Conservation (phyloP, 2,888 invertebrate genomes). For the Drosophila incognita region DNA sequence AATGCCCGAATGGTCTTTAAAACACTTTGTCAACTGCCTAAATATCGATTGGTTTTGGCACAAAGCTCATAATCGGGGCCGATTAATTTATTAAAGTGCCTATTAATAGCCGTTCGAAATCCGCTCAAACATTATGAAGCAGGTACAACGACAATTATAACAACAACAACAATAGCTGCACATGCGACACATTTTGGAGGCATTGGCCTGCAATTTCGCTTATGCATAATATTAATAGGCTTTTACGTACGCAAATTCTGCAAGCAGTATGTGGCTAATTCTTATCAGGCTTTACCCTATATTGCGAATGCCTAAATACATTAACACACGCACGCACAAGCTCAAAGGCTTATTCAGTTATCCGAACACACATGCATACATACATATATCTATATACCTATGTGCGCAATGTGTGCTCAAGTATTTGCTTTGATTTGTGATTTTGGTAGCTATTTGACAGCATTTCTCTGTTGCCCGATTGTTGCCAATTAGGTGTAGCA, state of each 20-base stretch:
- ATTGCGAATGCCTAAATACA: constrained; percentile 61
- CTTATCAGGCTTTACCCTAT: constrained; percentile 43
- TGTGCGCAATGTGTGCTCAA: neutral
- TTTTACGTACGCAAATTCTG: constrained; percentile 47
- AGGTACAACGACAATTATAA: constrained; percentile 7
- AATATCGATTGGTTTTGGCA: constrained; percentile 43
- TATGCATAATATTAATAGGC: constrained; percentile 74
- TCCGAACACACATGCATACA: neutral
- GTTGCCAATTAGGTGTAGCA: constrained; percentile 11
- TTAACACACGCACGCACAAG: constrained; percentile 15
- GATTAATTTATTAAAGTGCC: constrained; percentile 74
- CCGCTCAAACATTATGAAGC: constrained; percentile 30
- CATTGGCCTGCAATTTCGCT: constrained; percentile 54
- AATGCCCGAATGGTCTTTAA: constrained; percentile 31
- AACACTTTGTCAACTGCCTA: constrained; percentile 17
- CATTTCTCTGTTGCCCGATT: neutral
- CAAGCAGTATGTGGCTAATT: constrained; percentile 19
- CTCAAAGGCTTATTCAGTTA: constrained; percentile 9
- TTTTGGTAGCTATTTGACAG: constrained; percentile 3
- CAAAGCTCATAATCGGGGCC: constrained; percentile 38
- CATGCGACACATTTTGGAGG: constrained; percentile 56
- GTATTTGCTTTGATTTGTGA: constrained; percentile 14
- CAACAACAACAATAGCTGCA: constrained; percentile 19
- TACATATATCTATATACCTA: neutral
- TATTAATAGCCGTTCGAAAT: constrained; percentile 50